Percentiles rank a stretch among this genome's conserved stretches.
phyloP scores from a whole-genome alignment of 1,140 invertebrate species.

The Hyphantria cunea region DNA sequence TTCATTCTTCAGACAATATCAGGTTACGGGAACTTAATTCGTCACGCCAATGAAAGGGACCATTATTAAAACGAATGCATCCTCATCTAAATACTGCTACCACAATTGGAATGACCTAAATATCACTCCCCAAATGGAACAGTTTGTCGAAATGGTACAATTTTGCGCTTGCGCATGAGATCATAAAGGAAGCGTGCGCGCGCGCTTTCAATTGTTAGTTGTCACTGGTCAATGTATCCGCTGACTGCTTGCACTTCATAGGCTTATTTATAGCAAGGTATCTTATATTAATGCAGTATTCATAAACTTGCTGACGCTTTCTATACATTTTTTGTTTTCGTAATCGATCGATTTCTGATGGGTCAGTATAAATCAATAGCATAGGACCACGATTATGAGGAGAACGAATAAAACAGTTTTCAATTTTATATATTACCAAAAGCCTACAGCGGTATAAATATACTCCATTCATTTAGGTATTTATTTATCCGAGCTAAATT shows the following conservation, averaged over 20 bases:
- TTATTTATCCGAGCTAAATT: too few relatives aligned
- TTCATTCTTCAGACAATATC: neutral
- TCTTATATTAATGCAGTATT: too few relatives aligned
- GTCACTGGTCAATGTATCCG: constrained; percentile 27
- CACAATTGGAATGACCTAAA: constrained; percentile 51
- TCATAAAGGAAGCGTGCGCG: constrained; percentile 51
- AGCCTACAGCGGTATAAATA: too few relatives aligned
- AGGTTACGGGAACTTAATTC: constrained; percentile 12
- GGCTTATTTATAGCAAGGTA: neutral
- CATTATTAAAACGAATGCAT: constrained; percentile 30
- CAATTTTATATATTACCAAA: too few relatives aligned
- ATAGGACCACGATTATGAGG: too few relatives aligned
- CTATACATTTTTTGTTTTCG: too few relatives aligned
- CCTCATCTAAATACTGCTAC: constrained; percentile 28
- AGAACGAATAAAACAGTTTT: too few relatives aligned
- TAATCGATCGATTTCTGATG: too few relatives aligned
- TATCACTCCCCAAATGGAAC: constrained; percentile 35
- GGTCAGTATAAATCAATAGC: too few relatives aligned
- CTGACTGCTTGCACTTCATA: neutral
- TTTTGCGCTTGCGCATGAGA: constrained; percentile 42
- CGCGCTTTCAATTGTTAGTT: constrained; percentile 9
- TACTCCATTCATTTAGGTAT: too few relatives aligned
- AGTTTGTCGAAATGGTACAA: constrained; percentile 39
- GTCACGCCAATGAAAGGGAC: constrained; percentile 20
- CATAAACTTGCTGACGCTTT: too few relatives aligned